Base-by-base conservation (phyloP, 1,140 invertebrate genomes). In the Trinorchestia longiramus region DNA sequence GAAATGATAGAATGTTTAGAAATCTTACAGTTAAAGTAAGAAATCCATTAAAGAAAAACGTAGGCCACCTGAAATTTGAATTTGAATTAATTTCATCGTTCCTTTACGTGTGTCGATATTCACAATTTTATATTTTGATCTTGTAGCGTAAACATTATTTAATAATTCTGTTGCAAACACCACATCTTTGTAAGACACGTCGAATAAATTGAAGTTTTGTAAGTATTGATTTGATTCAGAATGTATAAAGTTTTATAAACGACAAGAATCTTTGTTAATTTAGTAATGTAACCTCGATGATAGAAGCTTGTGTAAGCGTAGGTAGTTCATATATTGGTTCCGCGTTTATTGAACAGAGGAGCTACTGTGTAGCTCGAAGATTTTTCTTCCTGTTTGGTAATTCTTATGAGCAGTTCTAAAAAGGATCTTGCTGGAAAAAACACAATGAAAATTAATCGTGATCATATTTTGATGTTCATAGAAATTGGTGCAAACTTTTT, bases 351-450 rank as follows among this genome's bases (percentile, higher is more conserved):
- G 88, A 43, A 41, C 43, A 36, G 41, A 90, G 4, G 41, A 90
- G 88, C 88, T 90, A 90, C 88, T 90, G 43, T 90, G 88, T 90
- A 90, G 88, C 41, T 41, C 36, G 28, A 43, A 90, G 88, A 90
- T 90, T 90, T 90, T 90, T n/a, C n/a, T 90, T 36, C 3, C 36
- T 77, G 62, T 36, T 36, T 3, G 36, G 62, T 77, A 77, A 77
- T 77, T 77, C 62, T 28, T 77, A 77, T 28, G 62, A 77, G 62
- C 15, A 23, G 28, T 77, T 23, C 36, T 15, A 11, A 77, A 28
- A 77, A 77, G 47, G 47, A 8, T 53, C 47, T 8, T 53, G 47
- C 47, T 19, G 47, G 19, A 53, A 53, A 8, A 53, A 6, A 53
- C 19, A 19, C 47, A 53, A 53, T 19, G n/a, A n/a, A n/a, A 53